A percentile compares a stretch with the other conserved stretches of the same genome.
phyloP scores from a whole-genome alignment of 2,888 invertebrate genomes.

The Eristalis pertinax region DNA sequence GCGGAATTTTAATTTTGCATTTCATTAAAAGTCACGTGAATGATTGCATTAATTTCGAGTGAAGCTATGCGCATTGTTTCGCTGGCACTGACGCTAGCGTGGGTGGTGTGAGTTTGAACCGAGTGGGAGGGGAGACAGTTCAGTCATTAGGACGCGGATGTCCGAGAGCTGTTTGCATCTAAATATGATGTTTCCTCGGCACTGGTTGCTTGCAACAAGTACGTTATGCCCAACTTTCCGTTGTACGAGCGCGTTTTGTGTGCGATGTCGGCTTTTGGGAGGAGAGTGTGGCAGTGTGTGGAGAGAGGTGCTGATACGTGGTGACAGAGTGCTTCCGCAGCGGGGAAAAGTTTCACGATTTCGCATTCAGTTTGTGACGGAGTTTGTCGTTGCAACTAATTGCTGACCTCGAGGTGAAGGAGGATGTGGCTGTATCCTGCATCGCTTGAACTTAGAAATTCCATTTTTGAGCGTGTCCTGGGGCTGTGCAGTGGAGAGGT shows the following conservation, averaged over 20 bases:
- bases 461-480: neutral
- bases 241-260: neutral
- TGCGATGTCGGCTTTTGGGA: neutral
- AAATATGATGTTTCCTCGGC: slow-evolving; percentile 22
- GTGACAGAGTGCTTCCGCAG: neutral
- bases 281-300: neutral
- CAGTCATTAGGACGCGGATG: slow-evolving; percentile 6
- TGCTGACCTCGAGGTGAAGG: neutral
- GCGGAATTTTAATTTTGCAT: slow-evolving; percentile 67
- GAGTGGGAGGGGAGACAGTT: neutral
- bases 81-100: no score
- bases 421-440: neutral
- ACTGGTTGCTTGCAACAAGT: slow-evolving; percentile 27
- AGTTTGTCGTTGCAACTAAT: neutral
- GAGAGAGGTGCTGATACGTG: neutral
- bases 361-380: neutral
- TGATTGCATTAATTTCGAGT: slow-evolving; percentile 50
- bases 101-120: neutral
- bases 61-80: neutral
- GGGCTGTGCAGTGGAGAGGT: no score
- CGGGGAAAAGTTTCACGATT: neutral
- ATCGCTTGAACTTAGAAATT: neutral
- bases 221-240: neutral
- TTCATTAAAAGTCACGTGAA: slow-evolving; percentile 66
- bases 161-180: slow-evolving; percentile 22